Evolutionary conservation across 2,797 vertebrate genomes (phyloP).

Genomic region (Myioborus miniatus): DNA sequence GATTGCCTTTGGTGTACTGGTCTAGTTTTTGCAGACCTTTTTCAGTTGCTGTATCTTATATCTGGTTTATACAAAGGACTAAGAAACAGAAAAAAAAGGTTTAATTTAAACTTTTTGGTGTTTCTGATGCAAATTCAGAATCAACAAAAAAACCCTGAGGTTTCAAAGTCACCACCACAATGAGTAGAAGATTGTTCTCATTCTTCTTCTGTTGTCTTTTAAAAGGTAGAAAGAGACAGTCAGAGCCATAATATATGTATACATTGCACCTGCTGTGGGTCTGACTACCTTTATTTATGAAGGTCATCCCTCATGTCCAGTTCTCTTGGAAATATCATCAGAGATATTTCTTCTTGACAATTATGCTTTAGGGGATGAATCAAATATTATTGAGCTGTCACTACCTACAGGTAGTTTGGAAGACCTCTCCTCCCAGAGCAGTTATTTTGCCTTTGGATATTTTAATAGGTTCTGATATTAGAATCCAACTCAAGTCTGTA

Average conservation of each 20-base stretch:
- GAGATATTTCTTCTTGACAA: slow-evolving; percentile 7
- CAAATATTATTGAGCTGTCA: background rate
- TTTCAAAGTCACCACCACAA: background rate
- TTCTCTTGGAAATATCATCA: background rate
- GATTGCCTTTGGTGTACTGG: background rate
- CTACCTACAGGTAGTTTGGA: background rate
- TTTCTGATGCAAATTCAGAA: background rate
- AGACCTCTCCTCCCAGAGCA: background rate
- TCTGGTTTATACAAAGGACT: background rate
- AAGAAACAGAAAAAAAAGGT: background rate
- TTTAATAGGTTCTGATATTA: slow-evolving; percentile 33
- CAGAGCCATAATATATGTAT: background rate
- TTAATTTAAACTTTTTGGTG: background rate
- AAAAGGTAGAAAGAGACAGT: background rate
- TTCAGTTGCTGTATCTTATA: background rate
- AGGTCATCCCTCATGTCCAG: background rate
- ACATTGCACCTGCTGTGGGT: background rate
- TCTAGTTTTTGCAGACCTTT: background rate
- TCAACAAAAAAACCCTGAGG: background rate
- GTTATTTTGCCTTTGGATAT: slow-evolving; percentile 34
- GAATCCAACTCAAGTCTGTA: slow-evolving; percentile 10
- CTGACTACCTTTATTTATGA: background rate
- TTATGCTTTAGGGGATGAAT: background rate
- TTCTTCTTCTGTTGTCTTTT: background rate
- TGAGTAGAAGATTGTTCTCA: background rate